These are phyloP conservation scores for Aricia agestis DNA, from an alignment of 1,140 invertebrate species.

Conservation along the genomic window DNA sequence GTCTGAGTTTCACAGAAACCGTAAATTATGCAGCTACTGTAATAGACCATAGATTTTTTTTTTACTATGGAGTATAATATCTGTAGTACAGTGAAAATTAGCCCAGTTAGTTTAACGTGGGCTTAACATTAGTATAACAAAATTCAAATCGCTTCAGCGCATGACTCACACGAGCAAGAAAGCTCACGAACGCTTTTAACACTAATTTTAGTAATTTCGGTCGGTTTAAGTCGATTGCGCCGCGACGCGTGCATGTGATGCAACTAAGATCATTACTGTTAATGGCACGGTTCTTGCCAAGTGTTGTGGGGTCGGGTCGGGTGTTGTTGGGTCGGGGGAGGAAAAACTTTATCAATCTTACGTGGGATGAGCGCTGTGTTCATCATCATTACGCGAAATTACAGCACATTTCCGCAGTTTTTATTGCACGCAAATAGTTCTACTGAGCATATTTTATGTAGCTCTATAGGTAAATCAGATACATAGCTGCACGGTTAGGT, in stretches of 20 bases:
- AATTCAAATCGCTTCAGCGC: background rate
- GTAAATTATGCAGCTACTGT: no score
- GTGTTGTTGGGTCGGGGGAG: background rate
- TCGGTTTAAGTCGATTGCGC: conserved; percentile 26
- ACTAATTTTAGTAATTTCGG: conserved; percentile 52
- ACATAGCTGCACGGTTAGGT: no score
- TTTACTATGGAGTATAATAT: no score
- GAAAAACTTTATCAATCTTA: background rate
- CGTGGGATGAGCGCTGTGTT: background rate
- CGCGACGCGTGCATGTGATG: conserved; percentile 21
- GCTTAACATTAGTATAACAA: no score
- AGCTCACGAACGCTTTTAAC: conserved; percentile 46
- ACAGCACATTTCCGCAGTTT: background rate
- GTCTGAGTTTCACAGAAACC: no score
- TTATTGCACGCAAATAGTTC: background rate
- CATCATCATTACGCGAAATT: background rate
- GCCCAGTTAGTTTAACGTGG: no score
- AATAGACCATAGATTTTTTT: no score
- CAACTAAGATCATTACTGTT: conserved; percentile 28
- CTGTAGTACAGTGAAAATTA: no score
- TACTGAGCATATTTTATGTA: background rate
- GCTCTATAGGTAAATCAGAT: no score
- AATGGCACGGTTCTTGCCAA: conserved; percentile 6
- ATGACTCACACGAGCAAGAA: conserved; percentile 24
- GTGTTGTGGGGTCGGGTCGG: background rate